Evolutionary conservation across 2,888 invertebrate genomes (phyloP), one percentile per base, ranked within the genome.

Genomic region (Plutella xylostella): DNA sequence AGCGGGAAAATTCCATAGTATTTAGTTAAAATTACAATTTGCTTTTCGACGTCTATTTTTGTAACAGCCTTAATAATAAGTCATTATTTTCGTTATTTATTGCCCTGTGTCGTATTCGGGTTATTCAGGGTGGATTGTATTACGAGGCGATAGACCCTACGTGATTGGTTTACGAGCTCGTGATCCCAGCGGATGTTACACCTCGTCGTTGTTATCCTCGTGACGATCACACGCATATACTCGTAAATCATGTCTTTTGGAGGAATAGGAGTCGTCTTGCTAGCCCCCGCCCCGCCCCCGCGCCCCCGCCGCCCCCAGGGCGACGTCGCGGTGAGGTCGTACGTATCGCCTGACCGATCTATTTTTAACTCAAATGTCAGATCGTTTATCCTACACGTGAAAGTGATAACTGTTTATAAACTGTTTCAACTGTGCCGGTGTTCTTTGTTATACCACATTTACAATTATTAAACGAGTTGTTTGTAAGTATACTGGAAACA

Each of bases 171-270:
- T n/a, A n/a, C n/a, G n/a, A n/a, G n/a, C n/a, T n/a, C n/a, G n/a
- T n/a, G n/a, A n/a, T n/a, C n/a, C n/a, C n/a, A n/a, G n/a, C n/a
- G n/a, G n/a, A n/a, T n/a, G n/a, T n/a, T n/a, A n/a, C n/a, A n/a
- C n/a, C n/a, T n/a, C 17, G 14, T 22, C 9, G 11, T 17, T 15
- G 34, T 15, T 39, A 39, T 39, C 15, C 22, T 25, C 39, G 51
- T 58, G 55, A 57, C 56, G 54, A 63, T 66, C 57, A 54, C 44
- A 58, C 56, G 51, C 58, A 63, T 61, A 69, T 15, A 30, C 41
- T 41, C 41, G 28, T 71, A 67, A 70, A 72, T 72, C 65, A 68
- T 66, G 58, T 60, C 57, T 53, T 55, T 57, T 45, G 55, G 51
- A 50, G 57, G 42, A 18, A 38, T 50, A 34, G 34, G 57, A 20